A percentile compares a stretch with the other conserved stretches of the same genome.
Conservation (phyloP, 2,113 vertebrate species). For the Esox niger region DNA sequence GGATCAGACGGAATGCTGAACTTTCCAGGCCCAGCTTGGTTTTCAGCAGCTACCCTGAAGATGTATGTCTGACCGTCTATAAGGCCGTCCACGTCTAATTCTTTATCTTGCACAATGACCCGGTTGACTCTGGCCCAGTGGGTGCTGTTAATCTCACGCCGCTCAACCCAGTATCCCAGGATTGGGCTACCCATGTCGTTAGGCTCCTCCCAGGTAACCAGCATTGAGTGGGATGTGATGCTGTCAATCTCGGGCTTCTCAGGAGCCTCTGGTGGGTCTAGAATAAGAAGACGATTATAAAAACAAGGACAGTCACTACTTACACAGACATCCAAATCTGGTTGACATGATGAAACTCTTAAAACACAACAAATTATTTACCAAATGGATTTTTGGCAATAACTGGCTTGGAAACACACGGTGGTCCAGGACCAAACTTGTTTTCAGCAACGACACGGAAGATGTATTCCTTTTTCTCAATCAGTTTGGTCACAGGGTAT, state of each 20-base stretch:
- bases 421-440: slow-evolving; percentile 84
- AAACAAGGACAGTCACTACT: neutral
- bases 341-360: neutral
- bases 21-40: slow-evolving; percentile 92
- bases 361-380: slow-evolving; percentile 55
- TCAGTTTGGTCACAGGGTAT: slow-evolving; percentile 88
- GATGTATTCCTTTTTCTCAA: slow-evolving; percentile 95
- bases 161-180: slow-evolving; percentile 96
- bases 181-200: slow-evolving; percentile 96
- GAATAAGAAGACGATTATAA: slow-evolving; percentile 32
- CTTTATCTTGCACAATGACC: slow-evolving; percentile 73
- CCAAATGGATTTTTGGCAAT: slow-evolving; percentile 93
- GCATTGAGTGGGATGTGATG: slow-evolving; percentile 84
- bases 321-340: neutral
- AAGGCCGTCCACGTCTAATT: slow-evolving; percentile 84
- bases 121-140: slow-evolving; percentile 94
- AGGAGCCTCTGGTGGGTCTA: slow-evolving; percentile 91
- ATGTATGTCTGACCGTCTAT: slow-evolving; percentile 93
- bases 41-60: slow-evolving; percentile 97
- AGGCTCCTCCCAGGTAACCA: slow-evolving; percentile 91
- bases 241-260: slow-evolving; percentile 89
- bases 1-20: slow-evolving; percentile 95
- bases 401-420: slow-evolving; percentile 88
- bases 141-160: slow-evolving; percentile 93
- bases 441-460: slow-evolving; percentile 96